These are phyloP conservation scores for Limnephilus auricula DNA, from an alignment of 2,888 invertebrate genomes.

Conservation along the genomic window DNA sequence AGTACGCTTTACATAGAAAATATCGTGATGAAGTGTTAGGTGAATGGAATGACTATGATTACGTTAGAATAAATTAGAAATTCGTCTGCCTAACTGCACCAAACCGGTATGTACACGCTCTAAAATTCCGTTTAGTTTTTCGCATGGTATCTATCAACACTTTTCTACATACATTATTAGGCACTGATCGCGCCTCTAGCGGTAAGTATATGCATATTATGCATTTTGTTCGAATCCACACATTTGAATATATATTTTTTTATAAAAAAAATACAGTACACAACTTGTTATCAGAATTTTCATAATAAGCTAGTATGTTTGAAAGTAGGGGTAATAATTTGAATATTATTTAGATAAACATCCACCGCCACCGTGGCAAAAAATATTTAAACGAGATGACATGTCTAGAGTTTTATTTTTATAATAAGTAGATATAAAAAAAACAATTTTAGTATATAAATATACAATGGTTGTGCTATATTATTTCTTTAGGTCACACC, in stretches of 20 bases:
- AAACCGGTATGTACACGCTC: background rate
- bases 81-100: background rate
- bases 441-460: too few species aligned
- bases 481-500: too few species aligned
- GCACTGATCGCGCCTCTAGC: background rate
- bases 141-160: background rate
- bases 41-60: background rate
- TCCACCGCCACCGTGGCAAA: background rate
- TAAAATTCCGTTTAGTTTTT: background rate
- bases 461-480: too few species aligned
- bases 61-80: background rate
- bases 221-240: background rate
- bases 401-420: too few species aligned
- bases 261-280: background rate
- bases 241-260: background rate
- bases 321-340: too few species aligned
- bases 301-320: too few species aligned
- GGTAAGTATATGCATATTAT: background rate
- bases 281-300: background rate
- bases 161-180: background rate
- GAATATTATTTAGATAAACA: background rate
- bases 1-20: background rate
- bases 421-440: too few species aligned
- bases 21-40: background rate
- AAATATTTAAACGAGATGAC: background rate